phyloP scores from a whole-genome alignment of 2,113 vertebrate genomes.

The Rhinogobius similis region DNA sequence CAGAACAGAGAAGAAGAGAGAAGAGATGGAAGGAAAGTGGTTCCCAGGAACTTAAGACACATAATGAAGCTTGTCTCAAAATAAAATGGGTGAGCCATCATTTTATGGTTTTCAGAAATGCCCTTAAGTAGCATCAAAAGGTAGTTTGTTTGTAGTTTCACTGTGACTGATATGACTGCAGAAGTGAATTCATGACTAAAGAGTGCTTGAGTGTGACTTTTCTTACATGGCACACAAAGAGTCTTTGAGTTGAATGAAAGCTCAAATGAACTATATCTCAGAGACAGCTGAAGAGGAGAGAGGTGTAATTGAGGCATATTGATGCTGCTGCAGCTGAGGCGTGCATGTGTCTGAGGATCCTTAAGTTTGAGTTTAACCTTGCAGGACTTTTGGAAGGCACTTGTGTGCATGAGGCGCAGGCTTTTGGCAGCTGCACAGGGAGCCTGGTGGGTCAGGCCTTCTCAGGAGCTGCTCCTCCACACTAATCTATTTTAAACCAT shows the following conservation, averaged over 20 bases:
- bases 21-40: conserved; percentile 25
- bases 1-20: no score
- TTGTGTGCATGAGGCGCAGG: conserved; percentile 75
- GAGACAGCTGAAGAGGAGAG: background rate
- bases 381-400: conserved; percentile 86
- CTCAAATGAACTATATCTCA: background rate
- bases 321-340: conserved; percentile 38
- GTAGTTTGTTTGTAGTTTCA: background rate
- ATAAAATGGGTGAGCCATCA: background rate
- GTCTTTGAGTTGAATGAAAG: conserved; percentile 1
- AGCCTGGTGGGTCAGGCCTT: conserved; percentile 82
- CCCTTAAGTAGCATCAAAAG: background rate
- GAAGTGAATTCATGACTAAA: no score
- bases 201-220: no score
- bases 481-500: conserved; percentile 89
- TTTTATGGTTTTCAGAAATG: background rate
- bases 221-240: no score
- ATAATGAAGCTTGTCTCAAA: background rate
- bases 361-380: conserved; percentile 86
- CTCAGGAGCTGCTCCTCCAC: conserved; percentile 82
- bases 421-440: conserved; percentile 82
- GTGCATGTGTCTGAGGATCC: conserved; percentile 65
- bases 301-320: conserved; percentile 15
- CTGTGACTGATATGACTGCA: no score
- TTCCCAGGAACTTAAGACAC: conserved; percentile 39